Evolutionary conservation across 2,797 vertebrate species (phyloP).

Genomic region (Enteromius paludinosus): DNA sequence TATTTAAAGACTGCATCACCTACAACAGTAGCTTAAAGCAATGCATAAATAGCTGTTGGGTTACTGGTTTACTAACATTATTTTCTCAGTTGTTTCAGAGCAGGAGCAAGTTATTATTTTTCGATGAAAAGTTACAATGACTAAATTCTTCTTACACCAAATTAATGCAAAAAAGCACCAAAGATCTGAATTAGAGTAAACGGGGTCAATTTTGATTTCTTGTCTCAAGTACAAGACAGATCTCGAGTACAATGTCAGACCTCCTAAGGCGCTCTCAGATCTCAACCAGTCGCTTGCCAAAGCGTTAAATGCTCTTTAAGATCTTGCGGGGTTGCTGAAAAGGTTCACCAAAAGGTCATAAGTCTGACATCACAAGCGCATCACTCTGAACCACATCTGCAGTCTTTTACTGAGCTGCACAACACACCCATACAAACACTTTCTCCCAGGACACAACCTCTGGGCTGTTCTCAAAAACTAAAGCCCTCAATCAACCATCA

Average conservation of each 20-base stretch:
- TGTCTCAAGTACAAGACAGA: background rate
- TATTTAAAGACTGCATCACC: background rate
- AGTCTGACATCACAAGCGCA: constrained; percentile 8
- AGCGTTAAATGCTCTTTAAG: background rate
- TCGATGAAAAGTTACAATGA: background rate
- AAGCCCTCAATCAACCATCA: constrained; percentile 16
- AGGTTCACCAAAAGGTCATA: constrained; percentile 3
- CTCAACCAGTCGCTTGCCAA: background rate
- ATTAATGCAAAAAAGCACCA: background rate
- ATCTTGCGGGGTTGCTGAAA: background rate
- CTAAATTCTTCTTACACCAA: background rate
- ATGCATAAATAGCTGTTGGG: background rate
- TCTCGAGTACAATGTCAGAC: background rate
- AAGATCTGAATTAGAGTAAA: background rate
- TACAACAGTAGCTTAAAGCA: background rate
- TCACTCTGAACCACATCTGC: constrained; percentile 8
- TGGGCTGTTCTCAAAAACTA: constrained; percentile 3
- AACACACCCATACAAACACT: constrained; percentile 7
- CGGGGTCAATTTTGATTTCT: background rate
- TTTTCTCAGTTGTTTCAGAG: background rate
- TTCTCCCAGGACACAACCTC: background rate
- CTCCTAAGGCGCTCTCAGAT: background rate
- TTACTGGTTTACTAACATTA: background rate
- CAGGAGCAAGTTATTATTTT: background rate
- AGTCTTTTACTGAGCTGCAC: constrained; percentile 13